phyloP scores from a whole-genome alignment of 2,113 vertebrate genomes.

The Pica pica region DNA sequence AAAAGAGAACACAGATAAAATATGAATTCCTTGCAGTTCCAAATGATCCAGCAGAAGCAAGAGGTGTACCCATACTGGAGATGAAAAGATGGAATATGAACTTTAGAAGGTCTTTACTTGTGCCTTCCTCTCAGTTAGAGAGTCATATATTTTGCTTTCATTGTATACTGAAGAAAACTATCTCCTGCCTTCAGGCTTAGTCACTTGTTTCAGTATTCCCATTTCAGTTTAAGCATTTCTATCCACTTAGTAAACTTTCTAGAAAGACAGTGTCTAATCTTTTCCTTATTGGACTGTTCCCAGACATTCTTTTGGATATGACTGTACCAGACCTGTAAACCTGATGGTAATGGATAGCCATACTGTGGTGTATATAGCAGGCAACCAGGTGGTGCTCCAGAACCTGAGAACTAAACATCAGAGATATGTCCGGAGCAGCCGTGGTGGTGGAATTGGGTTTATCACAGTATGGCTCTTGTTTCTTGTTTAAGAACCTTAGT shows the following conservation, averaged over 20 bases:
- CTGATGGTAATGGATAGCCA: slow-evolving; percentile 80
- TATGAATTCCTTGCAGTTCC: neutral
- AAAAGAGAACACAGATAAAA: neutral
- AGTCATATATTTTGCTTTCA: neutral
- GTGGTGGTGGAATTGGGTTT: slow-evolving; percentile 83
- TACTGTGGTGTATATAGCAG: slow-evolving; percentile 84
- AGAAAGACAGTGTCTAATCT: neutral
- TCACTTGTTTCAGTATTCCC: neutral
- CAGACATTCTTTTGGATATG: slow-evolving; percentile 94
- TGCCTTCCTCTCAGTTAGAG: neutral
- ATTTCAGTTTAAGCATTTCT: neutral
- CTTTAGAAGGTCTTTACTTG: neutral
- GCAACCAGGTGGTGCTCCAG: slow-evolving; percentile 83
- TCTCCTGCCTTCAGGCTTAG: neutral
- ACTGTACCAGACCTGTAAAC: slow-evolving; percentile 82
- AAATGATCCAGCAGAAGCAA: neutral
- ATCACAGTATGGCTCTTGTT: slow-evolving; percentile 73
- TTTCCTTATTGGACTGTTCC: slow-evolving; percentile 60
- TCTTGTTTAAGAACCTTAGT: neutral
- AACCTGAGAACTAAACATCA: slow-evolving; percentile 78
- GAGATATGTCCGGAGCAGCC: slow-evolving; percentile 79
- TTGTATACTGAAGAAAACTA: neutral
- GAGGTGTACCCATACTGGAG: neutral
- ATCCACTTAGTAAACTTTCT: neutral
- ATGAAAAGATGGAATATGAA: neutral